Conservation (phyloP, 2,888 invertebrate genomes). For the Mimachlamys varia region DNA sequence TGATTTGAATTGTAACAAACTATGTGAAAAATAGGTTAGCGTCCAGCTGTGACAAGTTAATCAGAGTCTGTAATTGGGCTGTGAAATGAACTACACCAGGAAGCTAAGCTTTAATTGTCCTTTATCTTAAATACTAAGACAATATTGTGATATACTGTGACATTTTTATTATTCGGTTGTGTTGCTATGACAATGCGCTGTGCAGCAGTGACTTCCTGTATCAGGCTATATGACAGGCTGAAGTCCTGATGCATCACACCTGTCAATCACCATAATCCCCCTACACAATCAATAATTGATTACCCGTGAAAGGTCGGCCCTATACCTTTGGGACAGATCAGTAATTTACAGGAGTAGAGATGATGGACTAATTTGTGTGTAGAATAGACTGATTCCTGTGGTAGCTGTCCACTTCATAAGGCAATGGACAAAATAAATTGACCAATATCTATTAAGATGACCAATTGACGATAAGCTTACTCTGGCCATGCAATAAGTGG, state of each 20-base stretch:
- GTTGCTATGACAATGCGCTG: neutral
- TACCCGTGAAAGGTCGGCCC: too few relatives aligned
- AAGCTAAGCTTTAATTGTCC: neutral
- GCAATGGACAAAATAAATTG: neutral
- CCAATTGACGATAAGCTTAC: neutral
- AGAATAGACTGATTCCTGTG: neutral
- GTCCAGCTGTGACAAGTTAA: too few relatives aligned
- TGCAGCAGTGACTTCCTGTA: neutral
- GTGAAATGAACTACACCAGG: neutral
- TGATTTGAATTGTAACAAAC: too few relatives aligned
- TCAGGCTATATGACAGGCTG: neutral
- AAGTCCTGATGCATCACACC: neutral
- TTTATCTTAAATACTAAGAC: neutral
- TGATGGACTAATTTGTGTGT: neutral
- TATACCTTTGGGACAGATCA: neutral
- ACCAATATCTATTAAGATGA: neutral
- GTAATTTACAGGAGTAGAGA: neutral
- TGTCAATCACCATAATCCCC: conserved; percentile 18
- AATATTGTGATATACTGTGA: neutral
- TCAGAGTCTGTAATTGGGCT: too few relatives aligned
- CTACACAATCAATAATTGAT: neutral
- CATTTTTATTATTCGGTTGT: neutral
- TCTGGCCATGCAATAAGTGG: neutral
- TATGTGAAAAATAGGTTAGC: too few relatives aligned
- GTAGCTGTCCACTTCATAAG: conserved; percentile 19